Evolutionary conservation across 2,797 vertebrate genomes (phyloP), one percentile per base, ranked within the genome.

Genomic region (Chrosomus eos): DNA sequence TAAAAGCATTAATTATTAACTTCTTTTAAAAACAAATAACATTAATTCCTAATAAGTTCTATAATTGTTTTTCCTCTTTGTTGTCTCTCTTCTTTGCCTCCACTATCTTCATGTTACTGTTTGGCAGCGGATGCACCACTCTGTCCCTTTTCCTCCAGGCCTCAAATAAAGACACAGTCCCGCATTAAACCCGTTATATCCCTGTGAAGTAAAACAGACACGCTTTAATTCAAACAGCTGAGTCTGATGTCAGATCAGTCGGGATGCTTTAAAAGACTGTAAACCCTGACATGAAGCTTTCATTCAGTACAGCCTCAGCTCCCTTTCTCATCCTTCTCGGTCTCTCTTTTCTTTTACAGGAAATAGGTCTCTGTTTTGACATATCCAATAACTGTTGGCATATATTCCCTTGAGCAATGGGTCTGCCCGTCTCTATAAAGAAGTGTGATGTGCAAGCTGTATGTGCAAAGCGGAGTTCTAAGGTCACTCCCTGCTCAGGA

Each of bases 341-440:
- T 84, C 67, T 82, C 33, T 70, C 43, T 23, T 85, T 64, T 88
- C 72, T 85, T 75, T 68, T 79, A 80, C 45, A 78, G 84, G 66
- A 88, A 85, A 86, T 81, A 43, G 60, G 66, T 43, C 82, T 88
- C 85, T 89, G 77, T 87, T 90, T 85, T 86, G 78, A 88, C 82
- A 90, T 88, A 87, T 90, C 86, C 90, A 88, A 82, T 88, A 90
- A 88, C 84, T 87, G 89, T 81, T 85, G 89, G 86, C 84, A 88
- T 84, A 88, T 77, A 85, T 85, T 79, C 86, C 84, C 86, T 78
- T 85, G 81, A 90, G 89, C 87, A 60, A 86, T 73, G 82, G 73
- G 81, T 87, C 83, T 85, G 86, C 84, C 87, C 84, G 81, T 67
- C 58, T 82, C 77, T 88, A 87, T 86, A 89, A 89, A 89, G 85